Percentiles rank a stretch among this genome's conserved stretches.
Conservation (phyloP, 2,797 vertebrate species). For the Brotula barbata region DNA sequence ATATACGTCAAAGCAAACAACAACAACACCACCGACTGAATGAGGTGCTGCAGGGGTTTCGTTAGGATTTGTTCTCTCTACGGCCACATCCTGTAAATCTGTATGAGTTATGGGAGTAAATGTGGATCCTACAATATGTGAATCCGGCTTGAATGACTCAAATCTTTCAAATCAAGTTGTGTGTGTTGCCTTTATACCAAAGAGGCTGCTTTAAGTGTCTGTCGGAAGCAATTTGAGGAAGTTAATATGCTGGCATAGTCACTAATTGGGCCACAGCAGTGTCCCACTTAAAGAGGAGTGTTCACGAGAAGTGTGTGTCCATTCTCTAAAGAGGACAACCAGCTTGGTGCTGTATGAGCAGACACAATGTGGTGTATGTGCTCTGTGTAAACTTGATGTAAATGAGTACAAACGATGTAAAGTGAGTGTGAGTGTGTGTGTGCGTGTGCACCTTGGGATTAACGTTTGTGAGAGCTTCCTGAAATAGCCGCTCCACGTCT, state of each 20-base stretch:
- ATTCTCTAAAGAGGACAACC: conserved; percentile 26
- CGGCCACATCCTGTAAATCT: background rate
- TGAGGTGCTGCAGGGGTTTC: conserved; percentile 10
- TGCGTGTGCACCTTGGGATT: conserved; percentile 81
- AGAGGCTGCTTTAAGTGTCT: background rate
- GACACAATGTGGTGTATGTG: conserved; percentile 7
- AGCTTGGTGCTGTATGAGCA: background rate
- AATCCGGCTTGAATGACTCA: conserved; percentile 12
- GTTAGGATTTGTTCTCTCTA: background rate
- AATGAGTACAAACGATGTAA: conserved; percentile 4
- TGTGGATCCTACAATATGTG: background rate
- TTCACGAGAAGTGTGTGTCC: conserved; percentile 3
- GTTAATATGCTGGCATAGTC: conserved; percentile 33
- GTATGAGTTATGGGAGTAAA: background rate
- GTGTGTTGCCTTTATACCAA: background rate
- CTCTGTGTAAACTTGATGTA: background rate
- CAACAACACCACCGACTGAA: too few species aligned
- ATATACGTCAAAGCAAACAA: too few species aligned
- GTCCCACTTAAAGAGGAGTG: conserved; percentile 62
- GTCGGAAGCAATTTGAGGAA: conserved; percentile 15
- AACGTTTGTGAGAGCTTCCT: conserved; percentile 82
- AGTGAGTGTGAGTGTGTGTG: conserved; percentile 10
- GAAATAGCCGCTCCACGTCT: conserved; percentile 75
- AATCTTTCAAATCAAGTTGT: background rate
- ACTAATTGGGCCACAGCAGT: conserved; percentile 70